Base-by-base conservation (phyloP, 2,888 invertebrate genomes). In the Lepeophtheirus nordmannii region DNA sequence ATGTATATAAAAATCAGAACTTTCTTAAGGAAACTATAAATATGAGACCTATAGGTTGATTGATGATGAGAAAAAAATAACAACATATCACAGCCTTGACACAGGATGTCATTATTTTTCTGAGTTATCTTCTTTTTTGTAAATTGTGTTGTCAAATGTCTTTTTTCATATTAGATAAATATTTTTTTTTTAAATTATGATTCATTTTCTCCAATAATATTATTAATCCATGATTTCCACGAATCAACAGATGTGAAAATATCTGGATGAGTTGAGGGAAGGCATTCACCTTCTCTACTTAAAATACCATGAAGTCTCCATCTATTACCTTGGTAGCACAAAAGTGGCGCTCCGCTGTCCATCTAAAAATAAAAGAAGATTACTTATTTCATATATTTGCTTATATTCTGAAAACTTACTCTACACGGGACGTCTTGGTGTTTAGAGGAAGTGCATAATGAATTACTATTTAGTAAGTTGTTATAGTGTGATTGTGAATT, bases 401-500 rank as follows among this genome's bases (percentile, higher is more conserved):
- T 8, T n/a, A 46, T 46, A 46, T 46, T 46, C 7, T 2, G 7
- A 30, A 30, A 30, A 30, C 53, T 46, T 46, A 46, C 53, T 46
- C 53, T 14, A 46, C 53, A 46, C 14, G 8, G 53, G 17, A 46
- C 8, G 17, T 46, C 8, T 17, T 14, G 17, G 53, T 46, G 53
- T 46, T 80, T 80, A 10, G 79, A 78, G 69, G 80, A 81, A 58
- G 82, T 81, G 71, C 83, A 84, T 68, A 83, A 80, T 71, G 81
- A 79, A 69, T 80, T 77, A 57, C 76, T 73, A n/a, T 77, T 78
- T 58, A 83, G 75, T 68, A 78, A 77, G 39, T 82, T 82, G 68
- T 81, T 80, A 71, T 82, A 83, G 73, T 82, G 81, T 70, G 79
- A 79, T 12, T 81, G 80, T 10, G 81, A 80, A 72, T 83, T 83